Conservation (phyloP, 92 coral and sea anemone genomes). For the Scolanthus callimorphus region DNA sequence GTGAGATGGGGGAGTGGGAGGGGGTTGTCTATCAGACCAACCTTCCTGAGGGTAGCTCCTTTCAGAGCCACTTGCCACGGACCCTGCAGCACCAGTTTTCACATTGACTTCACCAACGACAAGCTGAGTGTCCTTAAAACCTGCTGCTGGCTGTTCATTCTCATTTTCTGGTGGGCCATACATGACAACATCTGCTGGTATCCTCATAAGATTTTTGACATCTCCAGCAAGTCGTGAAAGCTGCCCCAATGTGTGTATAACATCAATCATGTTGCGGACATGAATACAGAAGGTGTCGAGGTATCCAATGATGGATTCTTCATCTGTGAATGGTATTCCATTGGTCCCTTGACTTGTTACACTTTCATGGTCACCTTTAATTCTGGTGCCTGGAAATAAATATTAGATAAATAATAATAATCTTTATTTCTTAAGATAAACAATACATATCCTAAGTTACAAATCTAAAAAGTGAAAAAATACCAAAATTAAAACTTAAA, state of each 20-base stretch:
- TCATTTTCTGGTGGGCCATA: constrained; percentile 46
- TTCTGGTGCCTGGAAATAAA: constrained; percentile 31
- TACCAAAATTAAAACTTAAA: no score
- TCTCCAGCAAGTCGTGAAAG: constrained; percentile 63
- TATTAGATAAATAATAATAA: neutral
- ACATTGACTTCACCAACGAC: constrained; percentile 20
- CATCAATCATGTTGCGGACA: constrained; percentile 93
- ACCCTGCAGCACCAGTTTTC: constrained; percentile 11
- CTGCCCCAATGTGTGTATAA: constrained; percentile 90
- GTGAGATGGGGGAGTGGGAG: no score
- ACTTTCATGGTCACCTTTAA: constrained; percentile 79
- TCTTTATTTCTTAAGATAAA: neutral
- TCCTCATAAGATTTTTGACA: constrained; percentile 72
- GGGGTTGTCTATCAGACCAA: no score
- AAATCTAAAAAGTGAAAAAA: no score
- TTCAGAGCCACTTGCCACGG: constrained; percentile 62
- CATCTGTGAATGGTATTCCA: constrained; percentile 90
- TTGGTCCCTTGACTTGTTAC: constrained; percentile 72
- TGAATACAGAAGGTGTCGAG: constrained; percentile 85
- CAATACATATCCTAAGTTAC: no score
- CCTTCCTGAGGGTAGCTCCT: constrained; percentile 49
- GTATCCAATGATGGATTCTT: constrained; percentile 81
- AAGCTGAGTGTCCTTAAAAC: constrained; percentile 15
- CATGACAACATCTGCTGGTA: constrained; percentile 62
- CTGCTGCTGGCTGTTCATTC: constrained; percentile 31